Evolutionary conservation across 92 coral and sea anemone genomes (phyloP), one percentile per base, ranked within the genome.

Genomic region (Porites rus): DNA sequence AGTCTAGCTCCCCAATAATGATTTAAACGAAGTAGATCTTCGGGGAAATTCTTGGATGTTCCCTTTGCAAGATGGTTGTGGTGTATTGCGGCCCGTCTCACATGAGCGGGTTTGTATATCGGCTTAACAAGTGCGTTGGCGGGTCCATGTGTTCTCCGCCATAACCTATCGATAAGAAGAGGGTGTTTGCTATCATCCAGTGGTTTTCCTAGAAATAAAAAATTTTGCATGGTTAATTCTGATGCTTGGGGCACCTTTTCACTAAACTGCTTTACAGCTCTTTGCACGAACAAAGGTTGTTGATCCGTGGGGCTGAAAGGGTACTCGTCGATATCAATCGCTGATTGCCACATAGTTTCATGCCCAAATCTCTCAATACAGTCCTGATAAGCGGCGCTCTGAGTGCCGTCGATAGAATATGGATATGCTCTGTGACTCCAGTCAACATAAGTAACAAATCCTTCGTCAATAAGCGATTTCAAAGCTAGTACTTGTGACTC

Each of bases 1-100:
- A 92, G 78, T 51, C 95, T 72, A 6, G 92, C 92, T 4, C 95
- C 95, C 95, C 95, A 92, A 86, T 92, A 92, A 63, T 92, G 95
- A 65, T 92, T 88, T 81, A 92, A 6, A 28, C 95, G 92, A 13
- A 92, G 67, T 46, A 38, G 24, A 10, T 54, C 25, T n/a, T 70
- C 72, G 5, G 76, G 87, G 31, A 84, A 65, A 31, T 84, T 79
- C n/a, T 6, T 25, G 25, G 86, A 63, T 17, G 19, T 14, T 17
- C 91, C 86, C 16, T 25, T 43, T 6, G 58, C 25, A 24, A 82
- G 54, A 21, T 5, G 38, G 64, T 86, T 86, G 67, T 81, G 93
- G 77, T 91, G 93, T 19, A 91, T 88, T 31, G n/a, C n/a, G 13
- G 88, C 91, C 51, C 16, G 0, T 3, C 12, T 17, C 22, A 90